Conservation (phyloP, 2,888 invertebrate species). For the Hedychridium roseum region DNA sequence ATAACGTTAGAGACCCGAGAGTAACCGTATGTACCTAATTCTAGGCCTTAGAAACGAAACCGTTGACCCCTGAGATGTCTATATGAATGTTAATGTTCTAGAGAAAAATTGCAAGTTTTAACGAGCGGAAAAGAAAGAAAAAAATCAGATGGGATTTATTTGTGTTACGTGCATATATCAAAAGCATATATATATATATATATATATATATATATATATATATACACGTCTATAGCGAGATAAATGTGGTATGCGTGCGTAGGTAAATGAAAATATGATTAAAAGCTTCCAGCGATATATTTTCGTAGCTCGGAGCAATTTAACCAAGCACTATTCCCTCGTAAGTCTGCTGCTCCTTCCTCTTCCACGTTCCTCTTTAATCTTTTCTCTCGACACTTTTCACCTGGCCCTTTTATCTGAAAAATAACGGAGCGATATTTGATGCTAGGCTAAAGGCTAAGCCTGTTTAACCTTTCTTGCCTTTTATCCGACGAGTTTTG, state of each 20-base stretch:
- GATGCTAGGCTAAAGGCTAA: neutral
- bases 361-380: neutral
- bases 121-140: constrained; percentile 5
- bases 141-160: constrained; percentile 12
- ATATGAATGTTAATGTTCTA: constrained; percentile 45
- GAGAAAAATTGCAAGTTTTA: constrained; percentile 18
- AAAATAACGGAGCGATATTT: neutral
- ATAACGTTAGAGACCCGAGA: constrained; percentile 35
- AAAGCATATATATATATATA: constrained; percentile 21
- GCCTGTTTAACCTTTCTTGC: neutral
- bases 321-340: constrained; percentile 23
- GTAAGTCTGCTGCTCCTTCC: neutral
- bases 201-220: constrained; percentile 21
- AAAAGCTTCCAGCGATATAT: constrained; percentile 41
- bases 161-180: constrained; percentile 4
- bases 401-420: neutral
- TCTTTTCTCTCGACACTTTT: neutral
- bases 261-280: constrained; percentile 15
- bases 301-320: constrained; percentile 50
- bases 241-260: constrained; percentile 21
- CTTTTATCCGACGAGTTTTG: neutral
- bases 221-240: constrained; percentile 14
- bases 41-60: constrained; percentile 51
- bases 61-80: constrained; percentile 52
- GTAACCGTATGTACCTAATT: constrained; percentile 48